phyloP scores from a whole-genome alignment of 2,113 vertebrate genomes.

The Mobula hypostoma region DNA sequence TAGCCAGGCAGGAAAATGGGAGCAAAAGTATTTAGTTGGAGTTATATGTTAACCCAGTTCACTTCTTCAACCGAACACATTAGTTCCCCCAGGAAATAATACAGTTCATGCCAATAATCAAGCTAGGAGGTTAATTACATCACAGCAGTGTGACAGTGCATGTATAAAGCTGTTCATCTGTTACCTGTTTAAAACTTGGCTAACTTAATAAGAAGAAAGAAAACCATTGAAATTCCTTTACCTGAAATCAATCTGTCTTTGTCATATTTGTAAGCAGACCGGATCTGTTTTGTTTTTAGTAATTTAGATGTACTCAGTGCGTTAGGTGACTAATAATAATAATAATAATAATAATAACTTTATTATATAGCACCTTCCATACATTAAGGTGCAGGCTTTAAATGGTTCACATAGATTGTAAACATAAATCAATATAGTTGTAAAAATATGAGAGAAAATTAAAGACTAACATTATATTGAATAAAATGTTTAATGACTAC shows the following conservation, averaged over 20 bases:
- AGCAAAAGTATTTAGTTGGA: background rate
- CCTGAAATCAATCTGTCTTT: background rate
- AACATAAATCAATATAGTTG: too few relatives aligned
- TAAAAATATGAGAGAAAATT: too few relatives aligned
- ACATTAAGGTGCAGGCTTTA: too few relatives aligned
- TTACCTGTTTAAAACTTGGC: background rate
- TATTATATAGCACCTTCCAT: too few relatives aligned
- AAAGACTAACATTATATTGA: too few relatives aligned
- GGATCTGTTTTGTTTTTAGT: background rate
- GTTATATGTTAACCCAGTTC: background rate
- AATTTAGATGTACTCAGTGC: background rate
- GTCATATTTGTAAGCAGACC: too few relatives aligned
- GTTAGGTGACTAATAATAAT: background rate
- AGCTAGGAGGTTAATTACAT: slow-evolving; percentile 29
- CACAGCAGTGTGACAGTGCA: slow-evolving; percentile 1
- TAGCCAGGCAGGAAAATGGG: background rate
- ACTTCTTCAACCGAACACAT: background rate
- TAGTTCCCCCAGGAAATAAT: background rate
- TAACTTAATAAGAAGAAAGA: too few relatives aligned
- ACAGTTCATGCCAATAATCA: slow-evolving; percentile 24
- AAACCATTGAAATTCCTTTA: background rate
- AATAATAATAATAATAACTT: background rate
- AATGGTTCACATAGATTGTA: too few relatives aligned
- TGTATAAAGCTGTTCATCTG: background rate
- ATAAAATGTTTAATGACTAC: background rate